Conservation (phyloP, 2,113 vertebrate species). For the Dipodomys stephensi region DNA sequence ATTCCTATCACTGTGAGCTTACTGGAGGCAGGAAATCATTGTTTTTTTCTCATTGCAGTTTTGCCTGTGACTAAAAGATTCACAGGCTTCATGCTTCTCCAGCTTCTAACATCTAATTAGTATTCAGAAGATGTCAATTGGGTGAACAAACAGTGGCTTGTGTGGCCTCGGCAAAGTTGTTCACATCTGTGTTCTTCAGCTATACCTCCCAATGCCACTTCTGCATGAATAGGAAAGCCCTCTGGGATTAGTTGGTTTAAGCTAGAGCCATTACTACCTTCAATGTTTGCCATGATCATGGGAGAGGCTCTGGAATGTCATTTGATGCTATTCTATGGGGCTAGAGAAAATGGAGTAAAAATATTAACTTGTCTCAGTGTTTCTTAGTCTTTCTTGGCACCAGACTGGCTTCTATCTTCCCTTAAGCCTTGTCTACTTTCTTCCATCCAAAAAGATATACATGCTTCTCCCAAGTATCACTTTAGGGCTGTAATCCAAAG, state of each 20-base stretch:
- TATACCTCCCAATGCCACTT: background rate
- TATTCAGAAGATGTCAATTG: background rate
- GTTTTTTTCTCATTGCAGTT: background rate
- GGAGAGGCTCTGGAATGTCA: background rate
- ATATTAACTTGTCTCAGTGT: background rate
- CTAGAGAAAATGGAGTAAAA: background rate
- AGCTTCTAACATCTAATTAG: background rate
- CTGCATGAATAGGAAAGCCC: background rate
- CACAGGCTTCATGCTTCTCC: background rate
- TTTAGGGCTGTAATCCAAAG: slow-evolving; percentile 49
- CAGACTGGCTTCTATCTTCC: background rate
- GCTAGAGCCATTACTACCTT: background rate
- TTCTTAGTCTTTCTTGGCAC: background rate
- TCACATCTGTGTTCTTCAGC: background rate
- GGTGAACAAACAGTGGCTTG: background rate
- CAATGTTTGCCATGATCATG: background rate
- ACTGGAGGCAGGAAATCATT: background rate
- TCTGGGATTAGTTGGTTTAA: background rate
- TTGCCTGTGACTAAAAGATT: background rate
- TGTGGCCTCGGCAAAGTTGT: slow-evolving; percentile 39
- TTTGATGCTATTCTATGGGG: background rate
- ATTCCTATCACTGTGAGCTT: background rate
- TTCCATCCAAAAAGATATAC: slow-evolving; percentile 11
- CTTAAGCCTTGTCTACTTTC: background rate
- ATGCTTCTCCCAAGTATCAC: background rate